Evolutionary conservation across 2,113 vertebrate species (phyloP), one percentile per base, ranked within the genome.

Genomic region (Hemicordylus capensis): DNA sequence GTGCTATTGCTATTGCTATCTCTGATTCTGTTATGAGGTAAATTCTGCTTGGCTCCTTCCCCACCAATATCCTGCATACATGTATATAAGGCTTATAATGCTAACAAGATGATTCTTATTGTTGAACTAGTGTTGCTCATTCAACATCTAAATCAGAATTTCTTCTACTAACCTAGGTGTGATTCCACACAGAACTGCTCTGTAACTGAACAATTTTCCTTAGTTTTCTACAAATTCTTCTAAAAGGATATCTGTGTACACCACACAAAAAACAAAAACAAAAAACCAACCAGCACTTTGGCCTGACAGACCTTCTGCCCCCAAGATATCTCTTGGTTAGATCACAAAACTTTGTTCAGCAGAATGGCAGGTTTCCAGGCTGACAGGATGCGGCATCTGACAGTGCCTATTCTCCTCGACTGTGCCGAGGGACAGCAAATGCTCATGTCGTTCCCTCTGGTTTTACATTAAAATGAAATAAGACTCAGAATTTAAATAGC

Each of bases 331-430:
- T 48, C 66, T 90, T 86, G 73, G 80, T 88, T 88, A 86, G 75
- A 84, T 83, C 34, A 4, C 66, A 81, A 92, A n/a, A 88, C 72
- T 87, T 93, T 90, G 89, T 87, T 92, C 90, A 85, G 3, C 22
- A 90, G 91, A 87, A 91, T 89, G 88, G 83, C 88, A 92, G 56
- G 37, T 94, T 93, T 92, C 83, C 89, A 92, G 88, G 79, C 6
- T 85, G 90, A 86, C 88, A 89, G 14, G 81, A 56, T 85, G 77
- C 88, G 92, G 91, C 87, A 93, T 90, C 85, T 93, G 93, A 85
- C 84, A 86, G 80, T 73, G 56, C 0, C 22, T 76, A 3, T 75
- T 78, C 76, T 76, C 84, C 79, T 83, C 85, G 77, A 61, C 66
- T 44, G 6, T 72, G 51, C 66, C 89, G 92, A 93, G 93, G 90